phyloP scores from a whole-genome alignment of 2,888 invertebrate species.

The Lithophane socia region DNA sequence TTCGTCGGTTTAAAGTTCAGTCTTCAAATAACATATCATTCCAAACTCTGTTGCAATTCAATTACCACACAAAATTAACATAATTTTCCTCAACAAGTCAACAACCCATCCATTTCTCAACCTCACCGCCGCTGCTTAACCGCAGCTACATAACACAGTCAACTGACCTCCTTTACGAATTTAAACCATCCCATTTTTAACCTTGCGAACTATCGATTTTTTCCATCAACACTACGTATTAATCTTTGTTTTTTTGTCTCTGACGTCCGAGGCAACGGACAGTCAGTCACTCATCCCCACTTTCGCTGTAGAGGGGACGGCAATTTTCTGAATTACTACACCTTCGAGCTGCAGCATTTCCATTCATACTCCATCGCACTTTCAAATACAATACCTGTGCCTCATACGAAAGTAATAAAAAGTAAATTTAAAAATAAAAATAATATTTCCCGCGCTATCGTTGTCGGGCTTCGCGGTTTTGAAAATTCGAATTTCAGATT shows the following conservation, averaged over 20 bases:
- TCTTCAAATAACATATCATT: conserved; percentile 1
- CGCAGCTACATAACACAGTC: conserved; percentile 32
- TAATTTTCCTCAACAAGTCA: conserved; percentile 19
- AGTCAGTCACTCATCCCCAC: conserved; percentile 57
- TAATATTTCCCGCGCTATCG: conserved; percentile 42
- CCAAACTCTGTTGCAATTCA: conserved; percentile 17
- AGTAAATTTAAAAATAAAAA: conserved; percentile 36
- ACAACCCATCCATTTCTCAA: conserved; percentile 60
- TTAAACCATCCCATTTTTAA: conserved; percentile 51
- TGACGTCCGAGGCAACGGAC: conserved; percentile 26
- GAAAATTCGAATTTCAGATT: conserved; percentile 42
- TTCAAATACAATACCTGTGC: conserved; percentile 55
- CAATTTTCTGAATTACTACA: conserved; percentile 63
- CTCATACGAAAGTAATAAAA: conserved; percentile 35
- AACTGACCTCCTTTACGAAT: conserved; percentile 58
- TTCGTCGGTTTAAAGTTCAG: background rate
- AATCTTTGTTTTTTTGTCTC: conserved; percentile 28
- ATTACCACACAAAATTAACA: conserved; percentile 21
- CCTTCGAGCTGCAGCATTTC: conserved; percentile 32
- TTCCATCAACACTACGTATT: conserved; percentile 35
- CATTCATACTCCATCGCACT: conserved; percentile 63
- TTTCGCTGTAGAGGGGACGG: conserved; percentile 63
- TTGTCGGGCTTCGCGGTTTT: conserved; percentile 24
- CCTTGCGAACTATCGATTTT: conserved; percentile 53
- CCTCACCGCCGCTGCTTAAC: conserved; percentile 36